Percentiles rank a stretch among this genome's conserved stretches.
Conservation (phyloP, 2,888 invertebrate genomes). For the Cristatella mucedo region DNA sequence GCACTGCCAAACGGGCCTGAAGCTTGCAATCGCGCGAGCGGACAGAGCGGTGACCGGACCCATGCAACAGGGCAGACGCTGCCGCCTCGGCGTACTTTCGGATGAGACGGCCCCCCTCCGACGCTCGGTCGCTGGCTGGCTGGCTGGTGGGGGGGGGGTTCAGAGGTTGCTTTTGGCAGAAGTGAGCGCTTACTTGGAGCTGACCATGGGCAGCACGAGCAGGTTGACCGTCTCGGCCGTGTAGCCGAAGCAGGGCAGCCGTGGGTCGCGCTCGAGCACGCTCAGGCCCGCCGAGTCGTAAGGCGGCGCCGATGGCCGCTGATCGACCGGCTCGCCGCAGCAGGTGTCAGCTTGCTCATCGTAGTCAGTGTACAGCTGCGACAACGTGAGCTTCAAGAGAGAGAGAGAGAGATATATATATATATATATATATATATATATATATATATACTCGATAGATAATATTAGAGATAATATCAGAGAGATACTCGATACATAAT, state of each 20-base stretch:
- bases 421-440: too few relatives aligned
- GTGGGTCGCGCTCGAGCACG: conserved; percentile 50
- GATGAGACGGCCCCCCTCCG: not conserved
- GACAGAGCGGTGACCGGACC: too few relatives aligned
- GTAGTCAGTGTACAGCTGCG: conserved; percentile 8
- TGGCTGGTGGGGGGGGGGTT: not conserved
- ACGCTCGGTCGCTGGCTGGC: not conserved
- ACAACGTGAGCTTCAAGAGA: too few relatives aligned
- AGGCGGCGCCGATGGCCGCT: not conserved
- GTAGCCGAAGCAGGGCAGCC: conserved; percentile 78
- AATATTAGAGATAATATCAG: too few relatives aligned
- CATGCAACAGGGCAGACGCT: not conserved
- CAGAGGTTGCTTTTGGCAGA: too few relatives aligned
- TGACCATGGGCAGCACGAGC: conserved; percentile 85
- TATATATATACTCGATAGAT: too few relatives aligned
- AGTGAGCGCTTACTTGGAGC: conserved; percentile 56
- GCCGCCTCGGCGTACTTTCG: too few relatives aligned
- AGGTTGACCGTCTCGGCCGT: conserved; percentile 86
- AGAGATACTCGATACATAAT: too few relatives aligned
- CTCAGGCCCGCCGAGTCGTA: conserved; percentile 9
- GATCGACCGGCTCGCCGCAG: not conserved
- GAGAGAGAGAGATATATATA: too few relatives aligned
- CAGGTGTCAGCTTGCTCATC: conserved; percentile 7
- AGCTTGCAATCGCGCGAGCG: too few relatives aligned
- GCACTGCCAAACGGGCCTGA: too few relatives aligned